Evolutionary conservation across 2,888 invertebrate genomes (phyloP).

Genomic region (Mesochorus sp.): DNA sequence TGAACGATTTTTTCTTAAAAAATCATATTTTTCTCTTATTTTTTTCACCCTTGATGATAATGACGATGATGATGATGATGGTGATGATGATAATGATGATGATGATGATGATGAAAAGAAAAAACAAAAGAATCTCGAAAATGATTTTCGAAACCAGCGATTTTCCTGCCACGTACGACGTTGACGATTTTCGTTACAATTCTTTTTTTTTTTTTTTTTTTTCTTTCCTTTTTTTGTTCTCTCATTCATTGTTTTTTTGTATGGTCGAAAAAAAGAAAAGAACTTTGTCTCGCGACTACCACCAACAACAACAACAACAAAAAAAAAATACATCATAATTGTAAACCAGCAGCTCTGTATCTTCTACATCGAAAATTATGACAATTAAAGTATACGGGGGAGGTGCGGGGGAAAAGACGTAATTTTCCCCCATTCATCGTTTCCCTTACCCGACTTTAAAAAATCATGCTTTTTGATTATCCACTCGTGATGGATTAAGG

Average conservation of each 20-base stretch:
- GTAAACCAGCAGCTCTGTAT: constrained; percentile 53
- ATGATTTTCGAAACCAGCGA: constrained; percentile 25
- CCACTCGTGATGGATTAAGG: constrained; percentile 32
- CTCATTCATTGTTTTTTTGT: constrained; percentile 12
- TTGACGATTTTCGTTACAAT: constrained; percentile 19
- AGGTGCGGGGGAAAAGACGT: constrained; percentile 27
- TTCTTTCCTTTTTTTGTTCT: not conserved
- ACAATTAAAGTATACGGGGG: constrained; percentile 41
- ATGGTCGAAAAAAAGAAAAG: constrained; percentile 22
- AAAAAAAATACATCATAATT: constrained; percentile 45
- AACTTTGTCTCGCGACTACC: constrained; percentile 38
- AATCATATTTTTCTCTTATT: not conserved
- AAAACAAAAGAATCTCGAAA: constrained; percentile 17
- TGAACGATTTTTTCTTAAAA: not conserved
- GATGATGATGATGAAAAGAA: not conserved
- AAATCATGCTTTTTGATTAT: constrained; percentile 50
- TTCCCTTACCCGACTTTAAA: constrained; percentile 35
- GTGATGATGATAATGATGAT: too few species aligned
- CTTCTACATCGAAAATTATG: constrained; percentile 51
- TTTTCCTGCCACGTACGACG: constrained; percentile 44
- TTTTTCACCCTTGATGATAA: not conserved
- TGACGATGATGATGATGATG: too few species aligned
- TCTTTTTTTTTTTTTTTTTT: constrained; percentile 6
- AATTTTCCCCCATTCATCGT: constrained; percentile 39
- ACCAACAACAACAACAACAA: constrained; percentile 13